Base-by-base conservation (phyloP, 2,888 invertebrate genomes). In the Boloria selene region DNA sequence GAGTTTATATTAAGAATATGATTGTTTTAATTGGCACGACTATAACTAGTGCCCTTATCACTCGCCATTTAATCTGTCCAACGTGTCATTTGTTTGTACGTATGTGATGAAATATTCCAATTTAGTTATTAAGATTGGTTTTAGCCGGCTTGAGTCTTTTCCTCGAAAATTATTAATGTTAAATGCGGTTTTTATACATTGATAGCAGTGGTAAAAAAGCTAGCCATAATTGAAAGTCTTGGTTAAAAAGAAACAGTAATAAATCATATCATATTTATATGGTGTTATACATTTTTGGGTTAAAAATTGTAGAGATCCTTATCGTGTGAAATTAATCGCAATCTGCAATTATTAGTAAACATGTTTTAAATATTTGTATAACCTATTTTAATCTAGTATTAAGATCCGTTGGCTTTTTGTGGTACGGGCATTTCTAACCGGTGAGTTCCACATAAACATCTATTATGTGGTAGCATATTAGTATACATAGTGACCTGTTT, bases 11-110 rank as follows among this genome's bases (percentile, higher is more conserved):
- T 16, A 52, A 59, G 52, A 52, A 52, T 56, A 61, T 65, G 61
- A 68, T 68, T 68, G 61, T 64, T 61, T 65, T 65, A 68, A 68
- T 68, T 68, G 61, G 65, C 65, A 44, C 56, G 44, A 44, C 44
- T 44, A 16, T 44, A 45, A 52, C 68, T 44, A 16, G 47, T 58
- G 68, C 47, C 65, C 68, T 68, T 68, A 61, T 65, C 68, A 65
- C 58, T 53, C 4, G 26, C 45, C 45, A 51, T 50, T 64, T 45
- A 63, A 50, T 63, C 42, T 61, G 51, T 61, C 51, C 51, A 61
- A 44, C 42, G 17, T 61, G 38, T 61, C 45, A 49, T 59, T 18
- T 31, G 59, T 31, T 49, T 49, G 4, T 4, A 47, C 22, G 49
- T 49, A 49, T 47, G 47, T 49, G 49, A 59, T 59, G 59, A 59